phyloP scores from a whole-genome alignment of 2,113 vertebrate species.

The Agapornis roseicollis region DNA sequence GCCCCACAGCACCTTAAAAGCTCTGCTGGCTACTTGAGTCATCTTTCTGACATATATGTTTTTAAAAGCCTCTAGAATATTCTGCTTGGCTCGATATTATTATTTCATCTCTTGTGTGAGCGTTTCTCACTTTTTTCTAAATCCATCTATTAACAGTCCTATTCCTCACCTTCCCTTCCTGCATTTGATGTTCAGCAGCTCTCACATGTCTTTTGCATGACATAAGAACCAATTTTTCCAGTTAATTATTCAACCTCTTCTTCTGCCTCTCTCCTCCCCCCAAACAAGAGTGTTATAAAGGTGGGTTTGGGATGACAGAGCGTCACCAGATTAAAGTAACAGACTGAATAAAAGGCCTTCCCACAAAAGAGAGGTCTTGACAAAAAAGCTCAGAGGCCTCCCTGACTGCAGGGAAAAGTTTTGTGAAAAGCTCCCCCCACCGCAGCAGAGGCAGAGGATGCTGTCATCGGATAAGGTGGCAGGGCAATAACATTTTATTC shows the following conservation, averaged over 20 bases:
- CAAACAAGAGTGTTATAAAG: background rate
- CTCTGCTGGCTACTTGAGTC: background rate
- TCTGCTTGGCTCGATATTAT: background rate
- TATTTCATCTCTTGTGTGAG: background rate
- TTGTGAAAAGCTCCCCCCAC: background rate
- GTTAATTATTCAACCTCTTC: constrained; percentile 51
- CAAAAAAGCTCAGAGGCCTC: background rate
- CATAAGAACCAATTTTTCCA: constrained; percentile 46
- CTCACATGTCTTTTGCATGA: constrained; percentile 29
- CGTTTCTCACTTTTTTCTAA: background rate
- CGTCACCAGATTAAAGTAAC: background rate
- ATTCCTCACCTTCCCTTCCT: constrained; percentile 20
- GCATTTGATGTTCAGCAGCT: constrained; percentile 3
- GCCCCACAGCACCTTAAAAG: background rate
- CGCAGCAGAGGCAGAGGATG: background rate
- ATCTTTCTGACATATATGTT: background rate
- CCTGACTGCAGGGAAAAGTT: background rate
- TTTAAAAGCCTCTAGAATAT: constrained; percentile 29
- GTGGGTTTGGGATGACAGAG: constrained; percentile 7
- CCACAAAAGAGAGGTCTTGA: background rate
- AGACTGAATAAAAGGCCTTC: background rate
- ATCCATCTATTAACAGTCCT: background rate
- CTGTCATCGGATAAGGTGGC: background rate
- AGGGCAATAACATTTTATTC: constrained; percentile 48
- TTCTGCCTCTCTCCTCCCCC: background rate